Conservation (phyloP, 2,797 vertebrate species). For the Naso thynnoides region DNA sequence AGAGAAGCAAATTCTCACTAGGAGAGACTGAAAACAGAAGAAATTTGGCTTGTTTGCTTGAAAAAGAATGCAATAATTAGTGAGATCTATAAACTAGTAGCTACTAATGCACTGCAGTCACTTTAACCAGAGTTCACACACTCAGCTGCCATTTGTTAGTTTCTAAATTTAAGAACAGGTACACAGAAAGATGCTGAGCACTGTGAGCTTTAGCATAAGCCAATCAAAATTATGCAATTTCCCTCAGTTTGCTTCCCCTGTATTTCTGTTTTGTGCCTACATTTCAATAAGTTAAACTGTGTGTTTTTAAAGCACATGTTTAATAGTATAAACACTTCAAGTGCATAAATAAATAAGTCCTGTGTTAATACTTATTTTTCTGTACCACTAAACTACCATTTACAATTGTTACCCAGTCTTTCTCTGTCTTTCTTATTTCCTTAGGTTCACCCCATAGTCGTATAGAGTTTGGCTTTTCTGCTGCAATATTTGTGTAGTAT, state of each 20-base stretch:
- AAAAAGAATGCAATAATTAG: background rate
- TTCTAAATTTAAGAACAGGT: background rate
- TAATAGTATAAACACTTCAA: background rate
- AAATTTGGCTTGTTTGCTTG: background rate
- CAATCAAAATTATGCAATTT: background rate
- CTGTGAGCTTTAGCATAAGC: background rate
- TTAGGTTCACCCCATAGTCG: background rate
- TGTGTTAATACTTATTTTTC: too few relatives aligned
- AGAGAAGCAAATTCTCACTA: too few relatives aligned
- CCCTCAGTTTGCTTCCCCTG: background rate
- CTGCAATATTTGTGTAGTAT: background rate
- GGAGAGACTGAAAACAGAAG: too few relatives aligned
- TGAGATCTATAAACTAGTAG: background rate
- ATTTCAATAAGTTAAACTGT: background rate
- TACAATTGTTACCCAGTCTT: too few relatives aligned
- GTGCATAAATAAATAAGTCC: background rate
- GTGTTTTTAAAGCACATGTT: background rate
- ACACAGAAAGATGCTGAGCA: too few relatives aligned
- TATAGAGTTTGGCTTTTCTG: background rate
- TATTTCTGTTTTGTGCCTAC: background rate
- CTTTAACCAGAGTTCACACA: background rate
- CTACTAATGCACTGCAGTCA: background rate
- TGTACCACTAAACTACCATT: background rate
- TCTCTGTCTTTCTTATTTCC: background rate
- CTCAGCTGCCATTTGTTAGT: too few relatives aligned